phyloP scores from a whole-genome alignment of 1,140 invertebrate species.

The Drosophila busckii region DNA sequence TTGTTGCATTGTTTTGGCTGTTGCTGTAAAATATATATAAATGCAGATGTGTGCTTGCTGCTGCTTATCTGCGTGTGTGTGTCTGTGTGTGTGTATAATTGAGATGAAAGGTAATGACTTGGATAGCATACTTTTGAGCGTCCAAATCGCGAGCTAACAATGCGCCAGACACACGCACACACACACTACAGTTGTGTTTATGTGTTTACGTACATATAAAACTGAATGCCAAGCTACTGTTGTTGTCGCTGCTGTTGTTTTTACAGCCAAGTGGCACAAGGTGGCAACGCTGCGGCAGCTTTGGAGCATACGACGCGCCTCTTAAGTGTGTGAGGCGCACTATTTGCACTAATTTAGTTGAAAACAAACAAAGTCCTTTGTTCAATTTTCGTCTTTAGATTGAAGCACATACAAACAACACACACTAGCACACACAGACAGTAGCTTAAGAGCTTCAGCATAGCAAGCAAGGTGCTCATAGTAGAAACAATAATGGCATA shows the following conservation, averaged over 20 bases:
- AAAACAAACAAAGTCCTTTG: constrained; percentile 76
- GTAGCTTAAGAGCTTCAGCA: too few species aligned
- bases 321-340: constrained; percentile 45
- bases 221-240: constrained; percentile 53
- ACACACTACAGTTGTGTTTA: constrained; percentile 2
- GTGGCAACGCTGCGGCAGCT: constrained; percentile 53
- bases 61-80: constrained; percentile 10
- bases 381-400: constrained; percentile 73
- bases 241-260: constrained; percentile 32
- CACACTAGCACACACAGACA: constrained; percentile 8
- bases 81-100: constrained; percentile 55
- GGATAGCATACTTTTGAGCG: constrained; percentile 64
- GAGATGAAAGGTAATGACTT: constrained; percentile 74
- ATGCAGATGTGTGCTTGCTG: constrained; percentile 19
- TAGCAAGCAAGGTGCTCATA: constrained; percentile 7
- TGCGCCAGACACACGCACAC: constrained; percentile 49
- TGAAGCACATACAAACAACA: constrained; percentile 31
- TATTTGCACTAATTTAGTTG: constrained; percentile 78
- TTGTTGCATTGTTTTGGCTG: constrained; percentile 55
- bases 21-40: constrained; percentile 68
- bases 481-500: constrained; percentile 12
- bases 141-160: constrained; percentile 67
- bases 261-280: constrained; percentile 67
- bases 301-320: constrained; percentile 20
- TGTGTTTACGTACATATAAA: constrained; percentile 19